Base-by-base conservation (phyloP, 1,140 invertebrate genomes). In the Melanaphis sacchari region DNA sequence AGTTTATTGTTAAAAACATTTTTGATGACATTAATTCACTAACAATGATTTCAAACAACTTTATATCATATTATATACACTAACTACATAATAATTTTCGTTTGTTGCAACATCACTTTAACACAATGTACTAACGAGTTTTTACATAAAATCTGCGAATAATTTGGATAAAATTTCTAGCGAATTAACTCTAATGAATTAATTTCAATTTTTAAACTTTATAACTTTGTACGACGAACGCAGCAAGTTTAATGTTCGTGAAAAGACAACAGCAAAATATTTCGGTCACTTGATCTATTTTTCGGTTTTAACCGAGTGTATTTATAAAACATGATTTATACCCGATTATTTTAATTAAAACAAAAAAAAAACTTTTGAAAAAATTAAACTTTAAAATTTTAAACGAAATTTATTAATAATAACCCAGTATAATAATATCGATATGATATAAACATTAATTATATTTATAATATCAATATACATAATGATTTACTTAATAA, bases 1-100 rank as follows among this genome's bases (percentile, higher is more conserved):
- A 41, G 40, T 84, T 84, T 84, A 84, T 84, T 84, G 82, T 84
- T 40, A 84, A 40, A 38, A 40, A 84, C 82, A 40, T 84, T 84
- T 40, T 40, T 38, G 81, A 8, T 26, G 36, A 38, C 36, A 82
- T 82, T 38, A 82, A 82, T 38, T 82, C 2, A 82, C 36, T 9
- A 40, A 24, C 22, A 84, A 84, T 11, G 9, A 41, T 40, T 84
- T 84, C 38, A 84, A 84, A 41, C 38, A 84, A 84, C 22, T 84
- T 40, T 84, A 76, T n/a, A 76, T 76, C n/a, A 76, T 18, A 76
- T 76, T n/a, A 76, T 76, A 76, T 76, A 76, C 59, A 76, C 59
- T 76, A 40, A 26, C 38, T 38, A 40, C 22, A 84, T 26, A 26
- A 41, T 84, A 40, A 40, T 84, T 84, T 21, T 84, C 82, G 40